Evolutionary conservation across 2,113 vertebrate genomes (phyloP).

Genomic region (Pampusana beccarii): DNA sequence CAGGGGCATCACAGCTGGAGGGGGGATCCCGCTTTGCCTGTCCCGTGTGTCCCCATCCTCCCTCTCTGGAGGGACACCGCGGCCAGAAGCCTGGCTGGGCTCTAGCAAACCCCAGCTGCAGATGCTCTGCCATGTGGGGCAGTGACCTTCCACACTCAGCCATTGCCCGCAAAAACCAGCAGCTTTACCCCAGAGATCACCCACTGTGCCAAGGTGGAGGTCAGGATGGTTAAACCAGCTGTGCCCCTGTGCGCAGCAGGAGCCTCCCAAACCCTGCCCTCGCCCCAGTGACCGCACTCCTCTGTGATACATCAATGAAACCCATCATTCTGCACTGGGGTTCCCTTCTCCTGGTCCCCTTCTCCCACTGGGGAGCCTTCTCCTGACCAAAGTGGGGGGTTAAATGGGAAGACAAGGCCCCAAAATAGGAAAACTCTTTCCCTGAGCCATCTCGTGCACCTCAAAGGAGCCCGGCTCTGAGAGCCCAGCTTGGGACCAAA

Average conservation of each 20-base stretch:
- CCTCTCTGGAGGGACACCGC: neutral
- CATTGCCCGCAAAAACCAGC: neutral
- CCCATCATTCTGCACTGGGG: too few species aligned
- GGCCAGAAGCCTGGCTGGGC: neutral
- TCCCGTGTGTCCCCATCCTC: neutral
- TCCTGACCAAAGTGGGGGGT: neutral
- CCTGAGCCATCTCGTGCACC: neutral
- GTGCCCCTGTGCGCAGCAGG: fast-evolving
- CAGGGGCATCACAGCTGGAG: neutral
- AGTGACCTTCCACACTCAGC: neutral
- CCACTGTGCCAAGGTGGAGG: neutral
- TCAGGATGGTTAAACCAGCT: too few species aligned
- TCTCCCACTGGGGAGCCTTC: neutral
- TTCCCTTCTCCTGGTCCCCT: too few species aligned
- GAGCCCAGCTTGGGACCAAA: fast-evolving
- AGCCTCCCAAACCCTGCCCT: neutral
- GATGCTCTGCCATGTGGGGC: neutral
- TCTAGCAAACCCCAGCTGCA: neutral
- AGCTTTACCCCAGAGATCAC: neutral
- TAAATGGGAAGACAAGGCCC: neutral
- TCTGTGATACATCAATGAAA: fast-evolving
- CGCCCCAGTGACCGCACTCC: fast-evolving
- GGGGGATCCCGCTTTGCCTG: neutral
- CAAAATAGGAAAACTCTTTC: neutral
- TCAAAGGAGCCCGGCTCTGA: fast-evolving